Conservation (phyloP, 2,888 invertebrate genomes). For the Coenonympha arcania region DNA sequence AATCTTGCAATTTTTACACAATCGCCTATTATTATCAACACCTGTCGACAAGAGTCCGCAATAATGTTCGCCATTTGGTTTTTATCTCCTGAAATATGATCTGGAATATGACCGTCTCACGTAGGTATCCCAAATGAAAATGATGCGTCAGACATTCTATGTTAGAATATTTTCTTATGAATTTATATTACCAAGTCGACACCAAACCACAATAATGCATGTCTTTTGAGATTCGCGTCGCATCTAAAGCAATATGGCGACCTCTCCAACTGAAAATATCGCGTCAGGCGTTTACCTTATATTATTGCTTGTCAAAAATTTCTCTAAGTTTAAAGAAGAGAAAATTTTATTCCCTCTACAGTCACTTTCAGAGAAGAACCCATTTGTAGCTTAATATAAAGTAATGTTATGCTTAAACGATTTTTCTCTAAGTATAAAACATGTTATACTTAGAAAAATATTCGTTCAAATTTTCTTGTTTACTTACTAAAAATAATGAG, state of each 20-base stretch:
- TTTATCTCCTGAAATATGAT: slow-evolving; percentile 8
- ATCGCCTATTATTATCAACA: slow-evolving; percentile 1
- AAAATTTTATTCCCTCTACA: too few species aligned
- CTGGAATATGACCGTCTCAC: slow-evolving; percentile 1
- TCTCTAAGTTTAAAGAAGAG: neutral
- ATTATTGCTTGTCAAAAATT: neutral
- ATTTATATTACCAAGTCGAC: slow-evolving; percentile 37
- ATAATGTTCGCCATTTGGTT: slow-evolving; percentile 15
- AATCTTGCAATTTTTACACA: slow-evolving; percentile 1
- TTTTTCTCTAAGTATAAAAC: too few species aligned
- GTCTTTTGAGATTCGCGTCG: slow-evolving; percentile 11
- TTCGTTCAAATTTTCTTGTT: too few species aligned
- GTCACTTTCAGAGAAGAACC: too few species aligned
- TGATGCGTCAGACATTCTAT: neutral
- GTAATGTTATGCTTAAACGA: too few species aligned
- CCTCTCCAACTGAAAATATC: slow-evolving; percentile 8
- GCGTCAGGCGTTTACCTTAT: neutral
- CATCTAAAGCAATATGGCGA: slow-evolving; percentile 9
- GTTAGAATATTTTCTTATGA: slow-evolving; percentile 1
- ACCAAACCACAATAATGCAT: slow-evolving; percentile 31
- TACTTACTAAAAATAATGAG: too few species aligned
- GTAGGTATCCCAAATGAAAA: slow-evolving; percentile 4
- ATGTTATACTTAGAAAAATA: too few species aligned
- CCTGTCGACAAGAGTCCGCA: slow-evolving; percentile 10
- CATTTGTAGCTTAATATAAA: too few species aligned